Base-by-base conservation (phyloP, 2,888 invertebrate species). In the Tuberolachnus salignus region DNA sequence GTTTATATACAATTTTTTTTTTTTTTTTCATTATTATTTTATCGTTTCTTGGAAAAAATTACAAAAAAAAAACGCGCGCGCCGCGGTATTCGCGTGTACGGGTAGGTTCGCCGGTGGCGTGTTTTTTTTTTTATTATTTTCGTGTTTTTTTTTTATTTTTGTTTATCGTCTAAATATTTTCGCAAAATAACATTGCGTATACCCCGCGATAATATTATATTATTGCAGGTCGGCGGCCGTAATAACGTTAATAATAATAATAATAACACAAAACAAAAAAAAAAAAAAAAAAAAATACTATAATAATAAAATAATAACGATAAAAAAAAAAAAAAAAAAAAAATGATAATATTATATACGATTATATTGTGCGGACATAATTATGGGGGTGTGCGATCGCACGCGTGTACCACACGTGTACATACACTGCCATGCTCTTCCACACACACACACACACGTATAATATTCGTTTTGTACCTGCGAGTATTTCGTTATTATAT, bases 361-460 rank as follows among this genome's bases (percentile, higher is more conserved):
- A 74, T 75, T n/a, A n/a, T 67, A 67, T 75, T 75, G 75, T 49
- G 34, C 67, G 75, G 67, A 67, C 67, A 78, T 78, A 67, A 78
- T 78, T 67, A 78, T 78, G 67, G 75, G 75, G 75, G 75, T 78
- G 67, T 78, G 67, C 49, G 34, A 57, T 67, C 55, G 67, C 75
- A 49, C 75, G 75, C 66, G 75, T 67, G 57, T n/a, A n/a, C n/a
- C n/a, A n/a, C n/a, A n/a, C 16, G 16, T 21, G 51, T 42, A 72
- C 55, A 13, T 53, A 64, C 11, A n/a, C n/a, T n/a, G n/a, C n/a
- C n/a, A n/a, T n/a, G n/a, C n/a, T n/a, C n/a, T n/a, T n/a, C n/a
- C n/a, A n/a, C n/a, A n/a, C n/a, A n/a, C n/a, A n/a, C n/a, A n/a
- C n/a, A n/a, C n/a, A n/a, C n/a, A n/a, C n/a, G n/a, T n/a, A n/a